Conservation (phyloP, 37 sponge, comb jelly and placozoan species). For the Diacarnus erythraeanus region DNA sequence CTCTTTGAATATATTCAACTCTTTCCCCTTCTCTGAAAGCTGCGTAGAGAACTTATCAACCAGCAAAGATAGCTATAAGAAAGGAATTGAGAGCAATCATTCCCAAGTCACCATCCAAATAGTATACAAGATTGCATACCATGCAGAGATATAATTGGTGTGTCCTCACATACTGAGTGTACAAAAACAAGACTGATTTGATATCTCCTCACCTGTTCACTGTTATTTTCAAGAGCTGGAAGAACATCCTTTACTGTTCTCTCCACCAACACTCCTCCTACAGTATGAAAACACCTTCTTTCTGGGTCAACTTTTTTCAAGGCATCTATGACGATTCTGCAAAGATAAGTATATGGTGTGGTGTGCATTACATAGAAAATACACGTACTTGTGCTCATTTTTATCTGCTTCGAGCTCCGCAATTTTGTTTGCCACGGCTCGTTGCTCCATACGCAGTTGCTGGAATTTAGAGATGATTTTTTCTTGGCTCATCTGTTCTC, state of each 20-base stretch:
- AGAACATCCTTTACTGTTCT: constrained; percentile 89
- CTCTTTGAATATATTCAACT: constrained; percentile 70
- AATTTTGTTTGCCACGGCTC: constrained; percentile 81
- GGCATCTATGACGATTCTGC: constrained; percentile 79
- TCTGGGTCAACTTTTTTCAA: constrained; percentile 71
- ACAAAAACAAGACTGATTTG: not conserved
- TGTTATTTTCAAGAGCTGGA: constrained; percentile 78
- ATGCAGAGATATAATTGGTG: not conserved
- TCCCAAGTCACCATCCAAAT: not conserved
- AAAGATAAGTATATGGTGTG: not conserved
- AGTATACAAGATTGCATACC: not conserved
- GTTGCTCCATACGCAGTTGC: constrained; percentile 83
- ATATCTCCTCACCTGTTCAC: constrained; percentile 52
- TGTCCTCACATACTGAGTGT: not conserved
- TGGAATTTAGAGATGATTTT: constrained; percentile 74
- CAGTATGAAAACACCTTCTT: constrained; percentile 85
- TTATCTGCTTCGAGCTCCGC: constrained; percentile 87
- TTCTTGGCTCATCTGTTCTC: constrained; percentile 39
- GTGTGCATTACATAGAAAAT: not conserved
- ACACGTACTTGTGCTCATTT: constrained; percentile 80
- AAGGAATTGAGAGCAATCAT: not conserved
- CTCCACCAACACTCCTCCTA: constrained; percentile 95
- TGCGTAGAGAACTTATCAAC: constrained; percentile 61
- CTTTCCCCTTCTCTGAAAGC: constrained; percentile 80
- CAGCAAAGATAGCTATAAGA: constrained; percentile 32